Conservation (phyloP, 2,113 vertebrate species). For the Megaceryle torquata region DNA sequence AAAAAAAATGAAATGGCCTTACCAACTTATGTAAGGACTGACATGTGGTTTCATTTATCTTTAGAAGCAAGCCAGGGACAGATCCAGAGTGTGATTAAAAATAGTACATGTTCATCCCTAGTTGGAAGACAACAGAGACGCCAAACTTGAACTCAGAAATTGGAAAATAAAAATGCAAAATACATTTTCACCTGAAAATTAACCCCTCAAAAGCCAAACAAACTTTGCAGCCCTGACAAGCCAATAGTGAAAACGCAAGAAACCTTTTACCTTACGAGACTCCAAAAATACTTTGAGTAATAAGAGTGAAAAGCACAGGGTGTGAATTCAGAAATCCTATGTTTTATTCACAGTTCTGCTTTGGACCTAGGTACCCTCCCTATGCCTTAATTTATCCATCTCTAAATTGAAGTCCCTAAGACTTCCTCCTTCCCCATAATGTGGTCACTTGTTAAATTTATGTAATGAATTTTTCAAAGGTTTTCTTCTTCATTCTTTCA, state of each 20-base stretch:
- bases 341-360: background rate
- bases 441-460: rapidly evolving
- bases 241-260: background rate
- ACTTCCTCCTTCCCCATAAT: background rate
- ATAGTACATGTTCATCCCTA: slow-evolving; percentile 7
- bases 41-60: slow-evolving; percentile 16
- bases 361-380: background rate
- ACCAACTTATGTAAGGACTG: slow-evolving; percentile 20
- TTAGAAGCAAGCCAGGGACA: background rate
- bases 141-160: background rate
- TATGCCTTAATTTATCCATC: background rate
- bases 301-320: background rate
- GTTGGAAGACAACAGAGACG: background rate
- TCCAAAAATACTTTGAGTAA: background rate
- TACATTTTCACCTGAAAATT: background rate
- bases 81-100: background rate
- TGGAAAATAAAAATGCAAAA: slow-evolving; percentile 7
- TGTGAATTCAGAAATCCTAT: background rate
- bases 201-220: background rate
- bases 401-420: background rate
- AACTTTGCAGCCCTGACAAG: background rate
- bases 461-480: background rate
- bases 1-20: background rate
- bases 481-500: background rate
- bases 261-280: background rate